These are phyloP conservation scores for Myxocyprinus asiaticus DNA, from an alignment of 2,113 vertebrate genomes.

Conservation along the genomic window DNA sequence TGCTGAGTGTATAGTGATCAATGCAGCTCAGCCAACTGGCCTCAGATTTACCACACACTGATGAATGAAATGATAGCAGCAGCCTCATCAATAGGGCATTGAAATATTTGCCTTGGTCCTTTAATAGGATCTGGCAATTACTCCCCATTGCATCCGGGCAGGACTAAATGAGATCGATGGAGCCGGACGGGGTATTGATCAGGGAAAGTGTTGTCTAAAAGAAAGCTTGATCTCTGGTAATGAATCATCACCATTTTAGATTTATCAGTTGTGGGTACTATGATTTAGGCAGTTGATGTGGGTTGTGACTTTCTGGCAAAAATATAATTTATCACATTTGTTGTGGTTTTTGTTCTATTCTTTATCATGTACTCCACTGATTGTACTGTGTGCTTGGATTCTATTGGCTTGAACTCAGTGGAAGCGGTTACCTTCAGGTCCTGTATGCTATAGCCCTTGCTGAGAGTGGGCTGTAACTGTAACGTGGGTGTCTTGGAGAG, in stretches of 20 bases:
- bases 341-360: slow-evolving; percentile 19
- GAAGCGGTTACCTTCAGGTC: slow-evolving; percentile 77
- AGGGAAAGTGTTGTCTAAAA: slow-evolving; percentile 50
- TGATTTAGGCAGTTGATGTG: slow-evolving; percentile 25
- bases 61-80: slow-evolving; percentile 57
- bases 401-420: too few relatives aligned
- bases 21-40: slow-evolving; percentile 40
- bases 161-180: slow-evolving; percentile 65
- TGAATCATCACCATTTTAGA: slow-evolving; percentile 54
- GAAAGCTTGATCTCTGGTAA: slow-evolving; percentile 58
- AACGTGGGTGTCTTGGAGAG: too few relatives aligned
- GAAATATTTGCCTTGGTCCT: slow-evolving; percentile 66
- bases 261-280: slow-evolving; percentile 26
- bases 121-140: slow-evolving; percentile 73
- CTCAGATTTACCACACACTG: slow-evolving; percentile 48
- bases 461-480: slow-evolving; percentile 78
- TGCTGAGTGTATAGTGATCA: slow-evolving; percentile 47
- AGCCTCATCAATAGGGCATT: slow-evolving; percentile 64
- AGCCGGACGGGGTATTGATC: slow-evolving; percentile 56
- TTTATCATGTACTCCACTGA: too few relatives aligned
- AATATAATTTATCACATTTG: background rate
- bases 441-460: slow-evolving; percentile 73
- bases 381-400: too few relatives aligned
- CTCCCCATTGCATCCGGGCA: slow-evolving; percentile 53
- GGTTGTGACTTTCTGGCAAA: background rate